Conservation (phyloP, 2,113 vertebrate species). For the Accipiter cooperii region DNA sequence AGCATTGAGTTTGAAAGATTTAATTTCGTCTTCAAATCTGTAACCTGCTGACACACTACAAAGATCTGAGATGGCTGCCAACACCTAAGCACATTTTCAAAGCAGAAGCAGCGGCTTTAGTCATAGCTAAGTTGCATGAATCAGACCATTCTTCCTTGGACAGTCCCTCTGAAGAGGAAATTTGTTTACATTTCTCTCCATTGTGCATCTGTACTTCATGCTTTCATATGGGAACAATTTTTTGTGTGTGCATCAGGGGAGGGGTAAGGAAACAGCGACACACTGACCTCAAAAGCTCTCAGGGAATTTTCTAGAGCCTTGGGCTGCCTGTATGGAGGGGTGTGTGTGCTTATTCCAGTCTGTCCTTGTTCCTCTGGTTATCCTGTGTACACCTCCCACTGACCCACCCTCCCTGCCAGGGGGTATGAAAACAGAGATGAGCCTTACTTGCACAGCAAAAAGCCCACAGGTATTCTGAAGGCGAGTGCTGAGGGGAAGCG, state of each 20-base stretch:
- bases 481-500: not conserved
- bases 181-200: not conserved
- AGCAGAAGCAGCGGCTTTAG: not conserved
- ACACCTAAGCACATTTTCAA: constrained; percentile 1
- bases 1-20: not conserved
- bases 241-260: not conserved
- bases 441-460: not conserved
- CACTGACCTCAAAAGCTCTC: not conserved
- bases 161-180: not conserved
- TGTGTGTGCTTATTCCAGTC: not conserved
- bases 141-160: not conserved
- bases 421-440: not conserved
- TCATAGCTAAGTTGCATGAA: constrained; percentile 2
- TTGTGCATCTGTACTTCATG: not conserved
- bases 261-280: not conserved
- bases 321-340: not conserved
- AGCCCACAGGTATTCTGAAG: not conserved
- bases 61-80: not conserved
- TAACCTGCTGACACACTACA: not conserved
- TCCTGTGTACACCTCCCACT: not conserved
- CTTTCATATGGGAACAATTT: constrained; percentile 3
- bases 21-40: not conserved
- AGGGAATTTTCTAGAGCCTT: not conserved
- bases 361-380: not conserved
- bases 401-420: not conserved